phyloP scores from a whole-genome alignment of 1,140 invertebrate species.

The Anastrepha obliqua region DNA sequence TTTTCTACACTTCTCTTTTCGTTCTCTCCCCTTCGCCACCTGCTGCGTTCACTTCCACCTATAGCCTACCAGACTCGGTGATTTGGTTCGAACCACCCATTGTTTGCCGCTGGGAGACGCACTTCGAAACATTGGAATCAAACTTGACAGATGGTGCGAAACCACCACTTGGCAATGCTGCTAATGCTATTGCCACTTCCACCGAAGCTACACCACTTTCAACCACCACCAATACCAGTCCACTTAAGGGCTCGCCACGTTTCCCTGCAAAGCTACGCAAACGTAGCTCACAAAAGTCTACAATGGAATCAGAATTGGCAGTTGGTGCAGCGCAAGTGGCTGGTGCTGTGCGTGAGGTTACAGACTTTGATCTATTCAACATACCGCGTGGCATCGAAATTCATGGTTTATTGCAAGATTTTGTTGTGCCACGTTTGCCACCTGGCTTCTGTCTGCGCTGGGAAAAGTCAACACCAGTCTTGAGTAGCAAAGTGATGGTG shows the following conservation, averaged over 20 bases:
- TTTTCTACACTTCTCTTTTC: neutral
- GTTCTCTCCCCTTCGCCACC: neutral
- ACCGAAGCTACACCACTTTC: conserved; percentile 63
- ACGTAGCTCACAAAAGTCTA: conserved; percentile 61
- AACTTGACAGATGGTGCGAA: conserved; percentile 67
- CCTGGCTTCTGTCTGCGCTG: conserved; percentile 69
- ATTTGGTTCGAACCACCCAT: conserved; percentile 90
- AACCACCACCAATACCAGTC: conserved; percentile 69
- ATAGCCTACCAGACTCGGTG: conserved; percentile 80
- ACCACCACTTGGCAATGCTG: conserved; percentile 55
- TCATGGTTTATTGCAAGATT: conserved; percentile 70
- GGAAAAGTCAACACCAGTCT: conserved; percentile 58
- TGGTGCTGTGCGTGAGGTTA: conserved; percentile 65
- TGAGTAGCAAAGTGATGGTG: neutral
- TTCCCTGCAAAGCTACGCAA: conserved; percentile 64
- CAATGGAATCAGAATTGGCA: conserved; percentile 17
- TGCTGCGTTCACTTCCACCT: neutral
- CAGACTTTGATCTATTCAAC: conserved; percentile 68
- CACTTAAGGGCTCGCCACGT: conserved; percentile 68
- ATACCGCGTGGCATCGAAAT: conserved; percentile 70
- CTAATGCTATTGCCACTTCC: conserved; percentile 55
- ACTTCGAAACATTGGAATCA: conserved; percentile 67
- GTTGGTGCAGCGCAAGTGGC: conserved; percentile 44
- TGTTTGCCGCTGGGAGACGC: conserved; percentile 84
- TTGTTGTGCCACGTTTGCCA: conserved; percentile 70